phyloP scores from a whole-genome alignment of 2,888 invertebrate species.

The Scaptomyza cyrtandrae region DNA sequence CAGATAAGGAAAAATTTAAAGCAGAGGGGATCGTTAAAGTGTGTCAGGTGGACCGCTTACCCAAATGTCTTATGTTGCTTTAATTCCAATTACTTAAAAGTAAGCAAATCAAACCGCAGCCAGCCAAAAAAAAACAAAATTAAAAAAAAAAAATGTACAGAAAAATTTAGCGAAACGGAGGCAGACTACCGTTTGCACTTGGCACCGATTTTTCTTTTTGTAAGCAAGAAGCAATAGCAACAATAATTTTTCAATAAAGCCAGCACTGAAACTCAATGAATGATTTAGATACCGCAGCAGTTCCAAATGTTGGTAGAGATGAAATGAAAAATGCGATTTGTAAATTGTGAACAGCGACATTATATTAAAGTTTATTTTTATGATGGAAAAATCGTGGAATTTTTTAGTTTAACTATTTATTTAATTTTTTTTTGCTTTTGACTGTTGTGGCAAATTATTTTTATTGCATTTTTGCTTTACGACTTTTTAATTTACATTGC shows the following conservation, averaged over 20 bases:
- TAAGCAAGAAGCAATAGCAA: conserved; percentile 23
- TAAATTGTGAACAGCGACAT: conserved; percentile 42
- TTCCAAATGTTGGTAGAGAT: conserved; percentile 12
- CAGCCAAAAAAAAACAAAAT: not conserved
- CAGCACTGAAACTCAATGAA: conserved; percentile 20
- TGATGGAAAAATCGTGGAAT: conserved; percentile 38
- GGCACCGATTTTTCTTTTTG: conserved; percentile 69
- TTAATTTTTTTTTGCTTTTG: conserved; percentile 1
- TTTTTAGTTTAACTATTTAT: not conserved
- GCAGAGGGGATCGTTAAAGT: conserved; percentile 46
- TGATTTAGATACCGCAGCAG: conserved; percentile 10
- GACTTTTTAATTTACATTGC: conserved; percentile 60
- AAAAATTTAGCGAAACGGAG: conserved; percentile 49
- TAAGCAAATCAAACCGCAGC: not conserved
- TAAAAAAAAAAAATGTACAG: not conserved
- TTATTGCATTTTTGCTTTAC: conserved; percentile 71
- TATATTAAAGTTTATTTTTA: conserved; percentile 41
- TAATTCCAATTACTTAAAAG: not conserved
- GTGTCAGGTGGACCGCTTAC: conserved; percentile 61
- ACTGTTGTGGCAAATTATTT: conserved; percentile 65
- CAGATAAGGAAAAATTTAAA: conserved; percentile 44
- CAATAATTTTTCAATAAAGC: conserved; percentile 56
- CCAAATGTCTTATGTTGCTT: conserved; percentile 13
- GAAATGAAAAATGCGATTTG: conserved; percentile 42
- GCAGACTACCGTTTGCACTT: conserved; percentile 74